phyloP scores from a whole-genome alignment of 2,888 invertebrate species.

The Onthophagus sagittarius region DNA sequence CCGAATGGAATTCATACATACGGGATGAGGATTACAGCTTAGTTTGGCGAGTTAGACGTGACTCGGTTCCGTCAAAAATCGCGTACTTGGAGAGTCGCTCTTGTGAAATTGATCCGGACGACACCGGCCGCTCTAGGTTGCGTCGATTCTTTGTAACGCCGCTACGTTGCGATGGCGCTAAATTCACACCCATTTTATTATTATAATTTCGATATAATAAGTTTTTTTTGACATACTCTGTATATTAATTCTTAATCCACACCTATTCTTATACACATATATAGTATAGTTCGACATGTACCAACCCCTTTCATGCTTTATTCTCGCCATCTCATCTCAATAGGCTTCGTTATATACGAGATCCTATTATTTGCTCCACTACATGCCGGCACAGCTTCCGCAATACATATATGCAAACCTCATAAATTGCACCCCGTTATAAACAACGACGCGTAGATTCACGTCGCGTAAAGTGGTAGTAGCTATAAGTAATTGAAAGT shows the following conservation, averaged over 20 bases:
- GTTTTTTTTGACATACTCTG: too few relatives aligned
- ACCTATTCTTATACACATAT: too few relatives aligned
- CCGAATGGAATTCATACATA: background rate
- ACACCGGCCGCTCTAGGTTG: background rate
- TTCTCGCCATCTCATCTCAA: background rate
- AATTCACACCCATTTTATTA: background rate
- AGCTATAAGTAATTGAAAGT: background rate
- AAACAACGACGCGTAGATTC: background rate
- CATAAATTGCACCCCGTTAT: background rate
- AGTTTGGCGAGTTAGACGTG: background rate
- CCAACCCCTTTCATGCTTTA: background rate
- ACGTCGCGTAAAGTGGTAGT: background rate
- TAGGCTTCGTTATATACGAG: background rate
- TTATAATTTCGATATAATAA: background rate
- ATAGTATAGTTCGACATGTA: background rate
- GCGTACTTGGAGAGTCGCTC: background rate
- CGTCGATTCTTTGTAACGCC: background rate
- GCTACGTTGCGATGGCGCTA: background rate
- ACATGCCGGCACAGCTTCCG: background rate
- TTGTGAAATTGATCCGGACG: background rate
- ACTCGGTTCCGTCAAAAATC: background rate
- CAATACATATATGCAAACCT: background rate
- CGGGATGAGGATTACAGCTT: background rate
- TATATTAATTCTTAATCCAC: too few relatives aligned
- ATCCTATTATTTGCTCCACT: background rate